Percentiles rank a stretch among this genome's conserved stretches.
Conservation (phyloP, 1,140 invertebrate genomes). For the Lepidurus arcticus region DNA sequence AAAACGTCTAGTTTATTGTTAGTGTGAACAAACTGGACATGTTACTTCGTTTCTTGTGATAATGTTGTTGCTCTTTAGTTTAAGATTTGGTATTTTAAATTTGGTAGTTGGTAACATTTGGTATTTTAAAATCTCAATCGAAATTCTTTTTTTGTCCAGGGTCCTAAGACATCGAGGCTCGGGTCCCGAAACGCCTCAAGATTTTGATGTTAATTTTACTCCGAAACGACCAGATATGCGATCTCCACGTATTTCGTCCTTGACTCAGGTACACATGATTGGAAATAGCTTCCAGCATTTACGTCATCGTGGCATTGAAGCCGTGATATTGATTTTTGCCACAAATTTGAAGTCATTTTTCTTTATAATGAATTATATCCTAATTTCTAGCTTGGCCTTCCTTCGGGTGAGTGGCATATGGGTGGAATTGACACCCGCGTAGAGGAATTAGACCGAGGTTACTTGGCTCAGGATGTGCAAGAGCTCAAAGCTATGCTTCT, state of each 20-base stretch:
- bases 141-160: background rate
- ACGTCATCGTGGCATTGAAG: too few species aligned
- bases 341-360: background rate
- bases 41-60: background rate
- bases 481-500: background rate
- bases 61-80: too few species aligned
- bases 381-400: background rate
- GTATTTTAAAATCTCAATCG: too few species aligned
- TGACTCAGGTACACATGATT: background rate
- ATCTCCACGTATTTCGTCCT: background rate
- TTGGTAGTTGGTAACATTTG: too few species aligned
- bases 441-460: constrained; percentile 12
- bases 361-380: background rate
- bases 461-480: background rate
- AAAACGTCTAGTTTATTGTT: too few species aligned
- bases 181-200: background rate
- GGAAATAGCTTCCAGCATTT: too few species aligned
- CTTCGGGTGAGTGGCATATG: background rate
- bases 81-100: too few species aligned
- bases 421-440: background rate
- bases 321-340: background rate
- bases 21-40: background rate
- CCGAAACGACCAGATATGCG: background rate
- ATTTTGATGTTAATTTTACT: background rate
- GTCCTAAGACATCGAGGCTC: background rate